Conservation (phyloP, 2,113 vertebrate species). For the Peromyscus maniculatus region DNA sequence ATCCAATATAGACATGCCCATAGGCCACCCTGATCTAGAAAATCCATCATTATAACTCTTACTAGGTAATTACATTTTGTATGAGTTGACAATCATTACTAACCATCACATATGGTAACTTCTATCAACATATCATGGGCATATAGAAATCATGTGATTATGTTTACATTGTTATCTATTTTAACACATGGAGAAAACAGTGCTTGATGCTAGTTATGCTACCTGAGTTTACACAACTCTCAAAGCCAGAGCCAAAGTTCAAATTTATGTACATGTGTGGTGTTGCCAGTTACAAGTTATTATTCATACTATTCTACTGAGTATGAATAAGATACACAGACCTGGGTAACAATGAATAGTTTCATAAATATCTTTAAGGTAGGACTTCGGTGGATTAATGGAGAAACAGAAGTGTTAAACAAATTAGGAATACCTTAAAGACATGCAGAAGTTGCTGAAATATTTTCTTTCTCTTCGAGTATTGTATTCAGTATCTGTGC, state of each 20-base stretch:
- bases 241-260: neutral
- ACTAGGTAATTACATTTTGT: neutral
- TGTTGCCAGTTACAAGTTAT: neutral
- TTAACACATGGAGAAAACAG: neutral
- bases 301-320: neutral
- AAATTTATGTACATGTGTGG: neutral
- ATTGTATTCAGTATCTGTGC: neutral
- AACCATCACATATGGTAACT: neutral
- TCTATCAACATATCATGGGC: neutral
- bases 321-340: neutral
- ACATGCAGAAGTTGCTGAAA: neutral
- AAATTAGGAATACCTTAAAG: neutral
- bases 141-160: neutral
- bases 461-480: neutral
- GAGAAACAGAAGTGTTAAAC: neutral
- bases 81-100: neutral
- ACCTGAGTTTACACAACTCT: neutral
- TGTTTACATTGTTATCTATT: neutral
- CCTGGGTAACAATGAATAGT: neutral
- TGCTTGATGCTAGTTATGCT: neutral
- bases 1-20: neutral
- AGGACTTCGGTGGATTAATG: neutral
- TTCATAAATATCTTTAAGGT: neutral
- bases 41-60: neutral
- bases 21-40: neutral